Evolutionary conservation across 2,888 invertebrate species (phyloP), one percentile per base, ranked within the genome.

Genomic region (Lampropteryx suffumata): DNA sequence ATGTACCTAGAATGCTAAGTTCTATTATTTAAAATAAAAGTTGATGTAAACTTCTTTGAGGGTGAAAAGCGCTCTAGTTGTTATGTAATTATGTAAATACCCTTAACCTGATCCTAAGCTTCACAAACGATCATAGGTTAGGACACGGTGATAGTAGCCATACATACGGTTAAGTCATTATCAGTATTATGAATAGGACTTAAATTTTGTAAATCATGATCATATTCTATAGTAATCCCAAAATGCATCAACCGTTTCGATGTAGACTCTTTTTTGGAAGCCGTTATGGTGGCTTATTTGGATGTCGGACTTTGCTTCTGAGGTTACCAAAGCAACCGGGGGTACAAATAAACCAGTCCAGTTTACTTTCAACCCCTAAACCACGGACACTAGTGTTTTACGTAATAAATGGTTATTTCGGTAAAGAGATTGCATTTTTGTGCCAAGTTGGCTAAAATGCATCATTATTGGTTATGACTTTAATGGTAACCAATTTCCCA

Each of bases 91-190:
- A 84, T 88, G 87, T 87, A 88, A 75, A 87, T 87, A 86, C 59
- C 69, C 73, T 63, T 59, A 61, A 62, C 62, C 57, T 56, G 51
- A 71, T 58, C 65, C 62, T 77, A 76, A 77, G 86, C 85, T 89
- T 85, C 72, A 65, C 75, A 59, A 71, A 79, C 52, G 51, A 82
- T 84, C 83, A 82, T 87, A 88, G 86, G 84, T 81, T 86, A 88
- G 81, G 73, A 79, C 76, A 82, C 80, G 81, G 89, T 88, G 89
- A 89, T 88, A 88, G 78, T 87, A 88, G 85, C 81, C 84, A 45
- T 62, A 55, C 55, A 33, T 55, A 59, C 76, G 64, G 61, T 67
- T 80, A 79, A 80, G 78, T 73, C 66, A 76, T 73, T 76, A 78
- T 77, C 76, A 77, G 33, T 50, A 50, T 50, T 43, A 44, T 66